Conservation (phyloP, 1,140 invertebrate genomes). For the Diachasmimorpha longicaudata region DNA sequence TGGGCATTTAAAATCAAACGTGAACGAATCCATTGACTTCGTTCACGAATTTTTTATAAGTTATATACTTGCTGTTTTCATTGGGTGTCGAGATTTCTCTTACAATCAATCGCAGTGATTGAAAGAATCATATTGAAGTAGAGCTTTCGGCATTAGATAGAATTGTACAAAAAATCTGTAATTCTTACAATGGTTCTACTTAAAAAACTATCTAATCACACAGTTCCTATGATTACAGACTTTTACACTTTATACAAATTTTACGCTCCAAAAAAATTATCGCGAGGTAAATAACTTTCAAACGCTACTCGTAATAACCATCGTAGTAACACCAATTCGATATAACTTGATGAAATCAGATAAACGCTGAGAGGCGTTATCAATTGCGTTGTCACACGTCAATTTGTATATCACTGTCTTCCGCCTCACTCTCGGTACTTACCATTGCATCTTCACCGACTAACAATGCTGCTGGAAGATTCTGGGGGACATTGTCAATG, state of each 20-base stretch:
- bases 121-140: background rate
- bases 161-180: constrained; percentile 20
- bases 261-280: constrained; percentile 4
- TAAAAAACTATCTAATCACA: constrained; percentile 26
- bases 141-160: constrained; percentile 9
- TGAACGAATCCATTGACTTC: too few relatives aligned
- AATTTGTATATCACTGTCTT: constrained; percentile 62
- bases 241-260: constrained; percentile 23
- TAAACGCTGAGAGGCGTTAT: constrained; percentile 24
- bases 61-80: background rate
- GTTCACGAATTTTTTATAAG: background rate
- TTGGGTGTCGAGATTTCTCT: background rate
- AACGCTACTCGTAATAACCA: background rate
- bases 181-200: constrained; percentile 12
- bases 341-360: background rate
- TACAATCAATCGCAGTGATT: background rate
- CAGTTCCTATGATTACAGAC: background rate
- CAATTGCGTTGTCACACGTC: constrained; percentile 57
- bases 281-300: background rate
- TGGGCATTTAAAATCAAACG: too few relatives aligned
- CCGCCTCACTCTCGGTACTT: constrained; percentile 60
- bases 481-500: constrained; percentile 60
- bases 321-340: background rate
- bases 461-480: constrained; percentile 59
- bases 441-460: constrained; percentile 61